Evolutionary conservation across 1,140 invertebrate genomes (phyloP), one percentile per base, ranked within the genome.

Genomic region (Nephotettix cincticeps): DNA sequence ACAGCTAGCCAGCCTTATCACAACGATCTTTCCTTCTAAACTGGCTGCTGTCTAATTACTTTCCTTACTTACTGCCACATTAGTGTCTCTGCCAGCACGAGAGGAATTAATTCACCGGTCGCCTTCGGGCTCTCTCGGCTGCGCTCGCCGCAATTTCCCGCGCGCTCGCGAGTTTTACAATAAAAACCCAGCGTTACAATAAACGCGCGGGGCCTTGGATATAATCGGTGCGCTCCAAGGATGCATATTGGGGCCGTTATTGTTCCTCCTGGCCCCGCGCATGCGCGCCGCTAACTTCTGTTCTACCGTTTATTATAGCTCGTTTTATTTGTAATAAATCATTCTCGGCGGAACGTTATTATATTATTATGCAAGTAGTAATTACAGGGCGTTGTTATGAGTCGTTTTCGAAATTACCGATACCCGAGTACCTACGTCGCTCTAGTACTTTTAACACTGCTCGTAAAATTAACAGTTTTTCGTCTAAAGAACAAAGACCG

Each of bases 321-420:
- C 56, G 56, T 29, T 61, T 61, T 29, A 61, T 61, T 61, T 61
- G 56, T 61, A 61, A 61, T 61, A 61, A 61, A 61, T 61, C 56
- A 61, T 29, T n/a, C 56, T 23, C 13, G 56, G 11, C 25, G 4
- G 56, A 61, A 61, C 56, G 56, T 11, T 51, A 17, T 6, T 9
- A 51, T 51, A 36, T 36, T 36, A 36, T 36, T 36, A 51, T 51
- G 21, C 21, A 21, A 4, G 23, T 14, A 6, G 21, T 61, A 61
- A 61, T 61, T 61, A 61, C 25, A 61, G 56, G 21, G 21, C 21
- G 56, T 27, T 28, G 56, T 61, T 61, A 61, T 25, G 25, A 14
- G 56, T 13, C 47, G 47, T 4, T 54, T 61, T 61, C n/a, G 56
- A 25, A 61, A 61, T 61, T 61, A 28, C 56, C 23, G 4, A 27